phyloP scores from a whole-genome alignment of 1,140 invertebrate species.

The Heliconius hewitsoni region DNA sequence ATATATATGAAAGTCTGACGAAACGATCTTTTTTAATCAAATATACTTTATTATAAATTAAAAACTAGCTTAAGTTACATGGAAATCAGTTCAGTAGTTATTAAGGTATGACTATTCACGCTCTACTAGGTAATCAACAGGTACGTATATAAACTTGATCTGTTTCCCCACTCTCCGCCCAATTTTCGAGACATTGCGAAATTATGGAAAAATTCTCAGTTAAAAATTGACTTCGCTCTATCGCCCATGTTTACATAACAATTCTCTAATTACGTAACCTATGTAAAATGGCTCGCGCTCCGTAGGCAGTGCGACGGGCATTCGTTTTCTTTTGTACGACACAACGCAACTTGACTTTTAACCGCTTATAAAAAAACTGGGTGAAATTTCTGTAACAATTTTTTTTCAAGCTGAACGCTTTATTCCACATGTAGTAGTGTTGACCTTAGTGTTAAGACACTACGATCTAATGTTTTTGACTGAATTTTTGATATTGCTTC shows the following conservation, averaged over 20 bases:
- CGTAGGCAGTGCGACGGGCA: not conserved
- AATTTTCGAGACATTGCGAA: no score
- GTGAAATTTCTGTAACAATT: not conserved
- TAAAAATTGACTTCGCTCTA: not conserved
- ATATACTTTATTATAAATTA: no score
- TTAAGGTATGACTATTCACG: no score
- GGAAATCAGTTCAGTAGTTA: no score
- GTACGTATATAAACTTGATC: no score
- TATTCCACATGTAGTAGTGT: not conserved
- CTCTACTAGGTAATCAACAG: no score
- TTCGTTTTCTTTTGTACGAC: slow-evolving; percentile 11
- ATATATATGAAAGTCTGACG: no score
- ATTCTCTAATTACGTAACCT: slow-evolving; percentile 14
- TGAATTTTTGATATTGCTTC: no score
- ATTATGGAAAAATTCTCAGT: not conserved
- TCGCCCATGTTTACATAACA: not conserved
- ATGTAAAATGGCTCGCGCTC: slow-evolving; percentile 2
- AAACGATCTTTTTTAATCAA: no score
- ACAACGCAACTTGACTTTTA: not conserved
- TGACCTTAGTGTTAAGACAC: not conserved
- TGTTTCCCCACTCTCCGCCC: no score
- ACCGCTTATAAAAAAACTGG: not conserved
- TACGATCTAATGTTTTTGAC: no score
- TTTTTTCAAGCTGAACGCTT: not conserved
- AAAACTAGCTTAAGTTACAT: no score